phyloP scores from a whole-genome alignment of 2,888 invertebrate species.

The Campaea margaritaria region DNA sequence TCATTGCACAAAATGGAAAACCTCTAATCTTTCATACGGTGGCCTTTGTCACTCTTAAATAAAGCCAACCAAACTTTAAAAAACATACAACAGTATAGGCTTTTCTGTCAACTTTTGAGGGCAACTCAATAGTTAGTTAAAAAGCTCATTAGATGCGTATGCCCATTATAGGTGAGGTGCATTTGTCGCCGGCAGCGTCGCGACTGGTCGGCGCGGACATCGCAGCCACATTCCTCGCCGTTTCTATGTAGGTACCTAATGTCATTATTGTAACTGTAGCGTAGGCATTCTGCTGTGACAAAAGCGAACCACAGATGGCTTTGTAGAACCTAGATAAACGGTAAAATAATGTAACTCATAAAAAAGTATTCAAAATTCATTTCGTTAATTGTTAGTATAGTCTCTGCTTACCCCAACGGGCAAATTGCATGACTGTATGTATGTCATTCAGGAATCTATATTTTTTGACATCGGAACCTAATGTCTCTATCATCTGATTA shows the following conservation, averaged over 20 bases:
- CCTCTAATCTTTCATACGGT: neutral
- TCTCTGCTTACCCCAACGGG: too few relatives aligned
- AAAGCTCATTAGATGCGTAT: constrained; percentile 41
- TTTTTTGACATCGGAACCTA: too few relatives aligned
- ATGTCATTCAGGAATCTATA: too few relatives aligned
- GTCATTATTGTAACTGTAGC: constrained; percentile 64
- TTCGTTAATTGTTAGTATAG: too few relatives aligned
- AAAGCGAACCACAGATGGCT: constrained; percentile 35
- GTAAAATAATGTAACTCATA: too few relatives aligned
- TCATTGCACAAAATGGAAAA: neutral
- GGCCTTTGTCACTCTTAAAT: too few relatives aligned
- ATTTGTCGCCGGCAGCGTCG: constrained; percentile 34
- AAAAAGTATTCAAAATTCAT: too few relatives aligned
- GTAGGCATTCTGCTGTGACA: constrained; percentile 43
- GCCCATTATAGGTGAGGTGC: constrained; percentile 50
- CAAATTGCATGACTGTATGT: too few relatives aligned
- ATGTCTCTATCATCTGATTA: too few relatives aligned
- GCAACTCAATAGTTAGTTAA: constrained; percentile 12
- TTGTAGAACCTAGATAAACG: neutral
- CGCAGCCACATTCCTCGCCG: constrained; percentile 57
- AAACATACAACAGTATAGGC: neutral
- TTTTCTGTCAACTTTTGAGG: neutral
- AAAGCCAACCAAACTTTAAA: too few relatives aligned
- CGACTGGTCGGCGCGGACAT: constrained; percentile 40
- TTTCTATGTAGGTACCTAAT: constrained; percentile 59